Evolutionary conservation across 2,797 vertebrate species (phyloP), one percentile per base, ranked within the genome.

Genomic region (Masticophis lateralis): DNA sequence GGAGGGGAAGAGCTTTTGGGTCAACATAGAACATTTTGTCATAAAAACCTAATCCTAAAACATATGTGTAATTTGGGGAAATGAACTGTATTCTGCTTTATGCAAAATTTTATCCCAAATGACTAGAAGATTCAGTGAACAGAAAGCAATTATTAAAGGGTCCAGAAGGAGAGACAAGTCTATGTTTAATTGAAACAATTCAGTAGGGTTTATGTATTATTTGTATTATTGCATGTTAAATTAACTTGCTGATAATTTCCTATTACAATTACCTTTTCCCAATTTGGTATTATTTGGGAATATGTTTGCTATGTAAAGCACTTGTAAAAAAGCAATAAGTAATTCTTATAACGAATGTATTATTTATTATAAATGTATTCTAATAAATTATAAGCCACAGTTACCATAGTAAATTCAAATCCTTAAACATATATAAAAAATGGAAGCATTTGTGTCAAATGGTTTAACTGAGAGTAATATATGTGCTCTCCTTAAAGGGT

Each of bases 181-280:
- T 87, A 83, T 57, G 47, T 93, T 66, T 91, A 94, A 95, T 87
- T 93, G 93, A 95, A 96, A 91, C n/a, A 94, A 92, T 16, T 53
- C 60, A 93, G 28, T 74, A 61, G 51, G 51, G 37, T 0, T 0
- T 91, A 92, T 94, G 47, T 94, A 18, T 11, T 92, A 86, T 91
- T 13, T 96, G 94, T 92, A 16, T 89, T 74, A 74, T 7, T 74
- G 69, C 32, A 37, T 74, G 6, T 92, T 92, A 16, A 51, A 25
- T 87, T 55, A 32, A 51, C 13, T 92, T 87, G 47, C 25, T 79
- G 32, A 37, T 43, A 9, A 59, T 79, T 79, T 79, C 2, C 32
- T 83, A 43, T 55, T 25, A 47, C 27, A 47, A 89, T 60, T 37
- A 88, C 9, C n/a, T 4, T 88, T 59, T 18, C 55, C 18, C 87